A percentile compares a stretch with the other conserved stretches of the same genome.
phyloP scores from a whole-genome alignment of 1,140 invertebrate genomes.

The Calliopsis andreniformis region DNA sequence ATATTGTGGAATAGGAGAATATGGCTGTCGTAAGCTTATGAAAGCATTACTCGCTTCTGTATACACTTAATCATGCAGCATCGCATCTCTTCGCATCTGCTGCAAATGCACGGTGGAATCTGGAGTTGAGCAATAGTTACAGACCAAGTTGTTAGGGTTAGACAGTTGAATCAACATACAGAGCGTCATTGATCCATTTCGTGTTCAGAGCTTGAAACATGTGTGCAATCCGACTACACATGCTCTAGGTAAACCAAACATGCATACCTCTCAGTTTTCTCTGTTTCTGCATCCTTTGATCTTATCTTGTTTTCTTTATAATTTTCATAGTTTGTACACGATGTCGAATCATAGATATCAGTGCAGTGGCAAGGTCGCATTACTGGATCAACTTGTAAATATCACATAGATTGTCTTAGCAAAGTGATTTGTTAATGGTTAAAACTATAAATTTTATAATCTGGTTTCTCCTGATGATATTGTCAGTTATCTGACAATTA shows the following conservation, averaged over 20 bases:
- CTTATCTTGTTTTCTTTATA: constrained; percentile 8
- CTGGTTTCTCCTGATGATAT: too few species aligned
- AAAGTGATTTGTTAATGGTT: too few species aligned
- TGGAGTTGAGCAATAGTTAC: constrained; percentile 46
- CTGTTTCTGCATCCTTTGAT: constrained; percentile 22
- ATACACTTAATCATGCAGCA: constrained; percentile 5
- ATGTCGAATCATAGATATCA: background rate
- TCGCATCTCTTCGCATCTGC: constrained; percentile 19
- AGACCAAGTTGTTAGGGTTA: constrained; percentile 45
- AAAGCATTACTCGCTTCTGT: background rate
- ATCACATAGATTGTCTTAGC: too few species aligned
- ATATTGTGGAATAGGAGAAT: background rate
- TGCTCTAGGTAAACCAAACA: constrained; percentile 24
- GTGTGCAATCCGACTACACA: constrained; percentile 17
- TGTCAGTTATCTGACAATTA: too few species aligned
- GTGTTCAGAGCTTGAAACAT: constrained; percentile 27
- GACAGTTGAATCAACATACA: constrained; percentile 47
- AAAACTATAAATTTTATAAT: too few species aligned
- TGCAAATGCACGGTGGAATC: constrained; percentile 38
- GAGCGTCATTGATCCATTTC: constrained; percentile 35
- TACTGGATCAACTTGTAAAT: background rate
- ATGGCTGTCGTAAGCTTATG: background rate
- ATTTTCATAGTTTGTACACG: constrained; percentile 6
- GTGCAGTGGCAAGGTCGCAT: background rate
- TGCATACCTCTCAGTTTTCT: background rate